phyloP scores from a whole-genome alignment of 2,888 invertebrate genomes.

The Eristalis arbustorum region DNA sequence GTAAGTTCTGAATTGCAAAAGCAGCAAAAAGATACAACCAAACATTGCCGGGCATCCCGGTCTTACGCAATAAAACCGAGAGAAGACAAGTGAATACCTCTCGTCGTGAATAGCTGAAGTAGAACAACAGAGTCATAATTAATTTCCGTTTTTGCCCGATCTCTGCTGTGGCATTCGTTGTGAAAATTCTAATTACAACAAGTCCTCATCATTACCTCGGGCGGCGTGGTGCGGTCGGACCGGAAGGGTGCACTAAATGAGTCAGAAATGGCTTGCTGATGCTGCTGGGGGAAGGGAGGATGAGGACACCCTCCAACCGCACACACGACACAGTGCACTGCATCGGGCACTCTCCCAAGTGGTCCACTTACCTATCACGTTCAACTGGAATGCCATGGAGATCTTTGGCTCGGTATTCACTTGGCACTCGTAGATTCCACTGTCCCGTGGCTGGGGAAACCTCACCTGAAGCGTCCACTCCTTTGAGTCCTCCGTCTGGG shows the following conservation, averaged over 20 bases:
- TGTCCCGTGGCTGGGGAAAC: constrained; percentile 91
- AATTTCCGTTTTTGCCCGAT: constrained; percentile 14
- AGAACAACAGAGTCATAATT: constrained; percentile 35
- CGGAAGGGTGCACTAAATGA: constrained; percentile 1
- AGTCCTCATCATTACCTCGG: constrained; percentile 21
- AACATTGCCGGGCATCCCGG: too few relatives aligned
- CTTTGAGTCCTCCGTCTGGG: constrained; percentile 86
- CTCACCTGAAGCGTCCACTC: constrained; percentile 95
- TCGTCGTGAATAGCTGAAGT: not conserved
- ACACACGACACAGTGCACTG: not conserved
- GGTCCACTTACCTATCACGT: constrained; percentile 88
- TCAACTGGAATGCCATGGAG: constrained; percentile 91
- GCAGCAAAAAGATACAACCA: not conserved
- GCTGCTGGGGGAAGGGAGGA: not conserved
- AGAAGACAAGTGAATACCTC: not conserved
- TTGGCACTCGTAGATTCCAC: constrained; percentile 85
- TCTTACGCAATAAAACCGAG: not conserved
- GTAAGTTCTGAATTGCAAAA: not conserved
- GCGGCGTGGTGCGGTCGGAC: not conserved
- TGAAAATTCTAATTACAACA: constrained; percentile 40
- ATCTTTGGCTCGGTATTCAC: constrained; percentile 92
- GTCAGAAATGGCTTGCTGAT: not conserved
- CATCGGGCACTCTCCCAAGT: not conserved
- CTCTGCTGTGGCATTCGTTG: constrained; percentile 8
- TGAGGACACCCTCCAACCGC: not conserved